These are phyloP conservation scores for Cosmopolites sordidus DNA, from an alignment of 2,888 invertebrate genomes.

Conservation along the genomic window DNA sequence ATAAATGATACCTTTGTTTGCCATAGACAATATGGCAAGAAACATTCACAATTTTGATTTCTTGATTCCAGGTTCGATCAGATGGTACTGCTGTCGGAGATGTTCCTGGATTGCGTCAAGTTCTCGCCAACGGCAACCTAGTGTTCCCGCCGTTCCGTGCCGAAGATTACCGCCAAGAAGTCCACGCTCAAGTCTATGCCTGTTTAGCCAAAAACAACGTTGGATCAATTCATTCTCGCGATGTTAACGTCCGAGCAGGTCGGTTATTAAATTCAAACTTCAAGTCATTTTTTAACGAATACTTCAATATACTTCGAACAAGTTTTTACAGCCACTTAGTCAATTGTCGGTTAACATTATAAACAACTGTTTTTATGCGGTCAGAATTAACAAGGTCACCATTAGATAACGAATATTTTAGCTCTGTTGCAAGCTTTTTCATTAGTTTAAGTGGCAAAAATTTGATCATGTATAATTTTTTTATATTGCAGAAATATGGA, in stretches of 20 bases:
- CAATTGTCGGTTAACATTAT: no score
- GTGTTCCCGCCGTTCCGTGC: conserved; percentile 93
- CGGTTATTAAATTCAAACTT: no score
- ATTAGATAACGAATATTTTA: no score
- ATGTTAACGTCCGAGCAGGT: conserved; percentile 95
- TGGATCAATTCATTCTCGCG: conserved; percentile 85
- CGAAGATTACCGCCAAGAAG: conserved; percentile 88
- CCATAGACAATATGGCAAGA: no score
- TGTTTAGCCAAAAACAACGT: conserved; percentile 86
- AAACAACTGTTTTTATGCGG: no score
- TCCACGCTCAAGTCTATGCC: conserved; percentile 91
- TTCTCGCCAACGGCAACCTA: conserved; percentile 78
- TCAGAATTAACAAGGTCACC: no score
- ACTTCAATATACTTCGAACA: background rate
- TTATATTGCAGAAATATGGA: no score
- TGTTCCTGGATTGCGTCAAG: conserved; percentile 66
- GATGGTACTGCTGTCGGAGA: conserved; percentile 90
- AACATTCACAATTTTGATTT: no score
- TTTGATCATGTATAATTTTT: no score
- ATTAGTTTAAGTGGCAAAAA: no score
- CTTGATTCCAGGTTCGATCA: conserved; percentile 52
- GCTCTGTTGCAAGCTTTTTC: no score
- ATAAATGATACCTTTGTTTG: no score
- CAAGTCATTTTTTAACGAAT: background rate
- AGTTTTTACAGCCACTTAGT: background rate